Percentiles rank a stretch among this genome's conserved stretches.
Evolutionary conservation across 2,113 vertebrate genomes (phyloP).

Genomic region (Columba livia): DNA sequence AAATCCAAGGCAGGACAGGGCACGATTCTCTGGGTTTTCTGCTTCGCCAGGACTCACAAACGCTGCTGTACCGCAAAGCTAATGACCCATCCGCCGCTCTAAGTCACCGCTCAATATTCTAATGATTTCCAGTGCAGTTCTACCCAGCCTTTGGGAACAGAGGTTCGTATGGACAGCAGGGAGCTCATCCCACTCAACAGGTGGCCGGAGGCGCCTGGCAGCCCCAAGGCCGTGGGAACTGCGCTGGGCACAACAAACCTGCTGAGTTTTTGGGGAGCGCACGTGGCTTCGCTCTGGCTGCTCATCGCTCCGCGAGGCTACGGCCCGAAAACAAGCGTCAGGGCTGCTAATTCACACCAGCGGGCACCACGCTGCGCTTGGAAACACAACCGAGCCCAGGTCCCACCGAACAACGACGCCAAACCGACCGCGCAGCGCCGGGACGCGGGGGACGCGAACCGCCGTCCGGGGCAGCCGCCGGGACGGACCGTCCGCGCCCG

Average conservation of each 20-base stretch:
- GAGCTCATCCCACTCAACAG: neutral
- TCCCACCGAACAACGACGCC: neutral
- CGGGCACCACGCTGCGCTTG: neutral
- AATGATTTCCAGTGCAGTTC: rapidly evolving
- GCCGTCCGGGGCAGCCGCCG: no score
- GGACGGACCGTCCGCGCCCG: no score
- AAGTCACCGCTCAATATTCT: neutral
- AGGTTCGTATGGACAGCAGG: neutral
- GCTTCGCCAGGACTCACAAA: neutral
- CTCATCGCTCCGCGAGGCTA: neutral
- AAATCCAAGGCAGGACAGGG: neutral
- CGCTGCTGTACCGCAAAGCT: neutral
- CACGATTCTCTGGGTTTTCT: neutral
- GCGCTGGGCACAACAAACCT: neutral
- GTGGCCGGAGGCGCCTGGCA: neutral
- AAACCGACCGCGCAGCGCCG: no score
- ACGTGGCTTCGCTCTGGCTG: rapidly evolving
- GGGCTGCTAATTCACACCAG: neutral
- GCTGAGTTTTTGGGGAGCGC: neutral
- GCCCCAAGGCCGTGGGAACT: neutral
- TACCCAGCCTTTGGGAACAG: neutral
- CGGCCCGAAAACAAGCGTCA: neutral
- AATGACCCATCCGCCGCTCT: neutral
- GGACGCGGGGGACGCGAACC: no score
- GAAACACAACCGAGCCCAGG: neutral